Evolutionary conservation across 2,888 invertebrate genomes (phyloP).

Genomic region (Eristalinus sepulchralis): DNA sequence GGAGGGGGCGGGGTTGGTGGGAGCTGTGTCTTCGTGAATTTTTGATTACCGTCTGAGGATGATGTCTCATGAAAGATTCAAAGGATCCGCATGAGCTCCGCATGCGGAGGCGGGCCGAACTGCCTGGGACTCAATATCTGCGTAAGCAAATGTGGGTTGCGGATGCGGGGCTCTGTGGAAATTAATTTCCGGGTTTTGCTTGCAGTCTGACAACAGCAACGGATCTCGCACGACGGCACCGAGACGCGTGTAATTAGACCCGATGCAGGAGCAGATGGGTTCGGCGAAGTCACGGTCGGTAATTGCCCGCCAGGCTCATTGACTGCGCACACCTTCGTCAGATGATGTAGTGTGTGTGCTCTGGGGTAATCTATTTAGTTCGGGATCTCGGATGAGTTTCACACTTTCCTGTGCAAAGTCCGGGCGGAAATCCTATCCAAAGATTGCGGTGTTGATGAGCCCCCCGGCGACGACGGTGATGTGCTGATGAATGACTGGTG

Average conservation of each 20-base stretch:
- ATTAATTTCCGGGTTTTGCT: conserved; percentile 57
- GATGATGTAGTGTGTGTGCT: neutral
- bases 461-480: neutral
- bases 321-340: conserved; percentile 7
- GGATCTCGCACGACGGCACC: neutral
- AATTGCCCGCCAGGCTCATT: conserved; percentile 14
- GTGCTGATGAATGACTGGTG: neutral
- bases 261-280: neutral
- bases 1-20: too few species aligned
- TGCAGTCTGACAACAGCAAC: conserved; percentile 11
- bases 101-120: neutral
- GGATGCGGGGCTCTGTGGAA: conserved; percentile 34
- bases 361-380: neutral
- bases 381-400: neutral
- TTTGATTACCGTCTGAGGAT: conserved; percentile 6
- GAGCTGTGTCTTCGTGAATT: conserved; percentile 19
- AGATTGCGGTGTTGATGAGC: neutral
- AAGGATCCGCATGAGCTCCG: conserved; percentile 11
- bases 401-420: neutral
- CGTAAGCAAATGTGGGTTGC: conserved; percentile 2
- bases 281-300: conserved; percentile 32
- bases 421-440: neutral
- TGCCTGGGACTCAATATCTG: conserved; percentile 21
- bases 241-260: neutral
- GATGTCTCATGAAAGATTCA: conserved; percentile 39